Conservation (phyloP, 2,797 vertebrate species). For the Carduelis carduelis region DNA sequence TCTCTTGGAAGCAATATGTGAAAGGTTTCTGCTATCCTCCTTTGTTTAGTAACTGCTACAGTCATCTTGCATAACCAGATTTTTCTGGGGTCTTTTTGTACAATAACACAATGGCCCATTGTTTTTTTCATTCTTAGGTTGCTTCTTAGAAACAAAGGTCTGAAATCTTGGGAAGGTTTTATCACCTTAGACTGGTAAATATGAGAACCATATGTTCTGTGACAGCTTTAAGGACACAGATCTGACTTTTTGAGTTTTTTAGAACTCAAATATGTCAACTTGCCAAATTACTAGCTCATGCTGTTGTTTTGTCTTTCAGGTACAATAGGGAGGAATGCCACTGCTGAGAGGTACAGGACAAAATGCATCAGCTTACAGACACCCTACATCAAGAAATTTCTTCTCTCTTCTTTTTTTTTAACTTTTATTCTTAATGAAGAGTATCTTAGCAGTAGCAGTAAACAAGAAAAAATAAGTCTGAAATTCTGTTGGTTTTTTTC, state of each 20-base stretch:
- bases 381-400: not conserved
- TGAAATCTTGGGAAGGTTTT: slow-evolving; percentile 6
- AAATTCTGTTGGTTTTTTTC: not conserved
- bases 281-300: not conserved
- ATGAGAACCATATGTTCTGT: not conserved
- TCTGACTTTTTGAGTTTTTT: not conserved
- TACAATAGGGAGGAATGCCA: not conserved
- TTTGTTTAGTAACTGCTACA: not conserved
- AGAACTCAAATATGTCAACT: not conserved
- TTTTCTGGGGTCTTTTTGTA: not conserved
- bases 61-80: not conserved
- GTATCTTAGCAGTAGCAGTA: not conserved
- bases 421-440: not conserved
- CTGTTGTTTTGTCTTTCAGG: not conserved
- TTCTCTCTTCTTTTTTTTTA: not conserved
- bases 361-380: not conserved
- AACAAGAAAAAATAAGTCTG: not conserved
- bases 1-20: not conserved
- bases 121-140: not conserved
- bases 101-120: not conserved
- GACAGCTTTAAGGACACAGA: not conserved
- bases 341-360: not conserved
- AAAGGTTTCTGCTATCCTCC: not conserved
- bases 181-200: not conserved
- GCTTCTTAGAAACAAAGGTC: not conserved